A percentile compares a stretch with the other conserved stretches of the same genome.
phyloP scores from a whole-genome alignment of 2,888 invertebrate species.

The Diaphora mendica region DNA sequence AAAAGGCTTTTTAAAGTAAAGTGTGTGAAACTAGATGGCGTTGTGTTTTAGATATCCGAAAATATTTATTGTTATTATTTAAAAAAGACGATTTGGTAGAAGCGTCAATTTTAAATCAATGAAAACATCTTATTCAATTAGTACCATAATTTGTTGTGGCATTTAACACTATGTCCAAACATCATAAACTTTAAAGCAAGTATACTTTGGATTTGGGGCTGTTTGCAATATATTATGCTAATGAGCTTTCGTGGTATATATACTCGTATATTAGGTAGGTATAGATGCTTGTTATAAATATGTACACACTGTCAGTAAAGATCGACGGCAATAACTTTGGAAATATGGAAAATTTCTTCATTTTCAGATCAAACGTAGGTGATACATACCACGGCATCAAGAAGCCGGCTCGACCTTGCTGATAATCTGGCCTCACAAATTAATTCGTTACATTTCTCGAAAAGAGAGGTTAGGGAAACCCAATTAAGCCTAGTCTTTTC shows the following conservation, averaged over 20 bases:
- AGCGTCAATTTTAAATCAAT: not conserved
- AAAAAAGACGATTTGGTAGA: not conserved
- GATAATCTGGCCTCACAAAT: too few relatives aligned
- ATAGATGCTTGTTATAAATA: slow-evolving; percentile 56
- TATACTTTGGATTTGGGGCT: slow-evolving; percentile 48
- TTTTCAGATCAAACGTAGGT: too few relatives aligned
- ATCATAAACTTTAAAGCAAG: slow-evolving; percentile 40
- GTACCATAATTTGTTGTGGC: slow-evolving; percentile 17
- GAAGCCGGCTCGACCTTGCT: too few relatives aligned
- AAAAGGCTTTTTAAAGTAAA: too few relatives aligned
- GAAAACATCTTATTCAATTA: not conserved
- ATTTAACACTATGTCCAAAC: slow-evolving; percentile 36
- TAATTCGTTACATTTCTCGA: too few relatives aligned
- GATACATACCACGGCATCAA: too few relatives aligned
- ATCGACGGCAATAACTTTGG: slow-evolving; percentile 13
- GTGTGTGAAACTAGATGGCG: too few relatives aligned
- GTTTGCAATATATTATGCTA: slow-evolving; percentile 63
- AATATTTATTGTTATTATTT: too few relatives aligned
- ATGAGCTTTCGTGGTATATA: slow-evolving; percentile 56
- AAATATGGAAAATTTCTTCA: not conserved
- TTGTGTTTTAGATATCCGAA: too few relatives aligned
- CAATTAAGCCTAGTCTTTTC: too few relatives aligned
- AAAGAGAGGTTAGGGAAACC: too few relatives aligned
- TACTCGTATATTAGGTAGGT: slow-evolving; percentile 15
- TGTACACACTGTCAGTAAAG: slow-evolving; percentile 42